Evolutionary conservation across 1,140 invertebrate genomes (phyloP).

Genomic region (Daktulosphaira vitifoliae): DNA sequence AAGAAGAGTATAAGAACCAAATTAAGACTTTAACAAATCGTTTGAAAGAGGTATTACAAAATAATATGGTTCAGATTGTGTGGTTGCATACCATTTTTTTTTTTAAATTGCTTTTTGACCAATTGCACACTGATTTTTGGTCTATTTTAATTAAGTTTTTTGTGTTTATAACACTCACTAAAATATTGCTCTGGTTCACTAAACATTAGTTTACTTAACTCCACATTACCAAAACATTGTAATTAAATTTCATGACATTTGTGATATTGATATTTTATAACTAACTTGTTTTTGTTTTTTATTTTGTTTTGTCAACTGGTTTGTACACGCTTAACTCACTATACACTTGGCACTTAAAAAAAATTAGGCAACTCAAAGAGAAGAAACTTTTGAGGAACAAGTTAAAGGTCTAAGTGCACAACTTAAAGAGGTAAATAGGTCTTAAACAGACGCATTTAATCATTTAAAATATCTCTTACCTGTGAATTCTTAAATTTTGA

Average conservation of each 20-base stretch:
- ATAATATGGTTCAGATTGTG: not conserved
- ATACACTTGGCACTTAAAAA: constrained; percentile 35
- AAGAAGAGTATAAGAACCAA: constrained; percentile 99
- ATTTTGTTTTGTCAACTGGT: constrained; percentile 40
- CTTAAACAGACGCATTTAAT: too few species aligned
- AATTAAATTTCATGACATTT: not conserved
- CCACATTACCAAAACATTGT: not conserved
- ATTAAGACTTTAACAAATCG: constrained; percentile 98
- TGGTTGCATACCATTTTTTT: not conserved
- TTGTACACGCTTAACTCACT: constrained; percentile 39
- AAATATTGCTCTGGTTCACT: not conserved
- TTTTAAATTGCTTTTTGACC: too few species aligned
- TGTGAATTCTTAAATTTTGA: too few species aligned
- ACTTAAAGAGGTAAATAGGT: constrained; percentile 77
- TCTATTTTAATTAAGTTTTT: too few species aligned
- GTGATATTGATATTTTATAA: not conserved
- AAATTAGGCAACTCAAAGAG: constrained; percentile 84
- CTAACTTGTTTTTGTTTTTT: constrained; percentile 35
- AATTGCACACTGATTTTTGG: too few species aligned
- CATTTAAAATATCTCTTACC: too few species aligned
- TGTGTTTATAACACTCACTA: not conserved
- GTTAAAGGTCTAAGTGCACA: constrained; percentile 84
- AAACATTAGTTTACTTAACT: not conserved
- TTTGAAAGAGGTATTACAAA: constrained; percentile 87
- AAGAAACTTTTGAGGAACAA: constrained; percentile 89